A percentile compares a stretch with the other conserved stretches of the same genome.
These are phyloP conservation scores for Hyla sarda DNA, from an alignment of 2,113 vertebrate genomes.

Conservation along the genomic window DNA sequence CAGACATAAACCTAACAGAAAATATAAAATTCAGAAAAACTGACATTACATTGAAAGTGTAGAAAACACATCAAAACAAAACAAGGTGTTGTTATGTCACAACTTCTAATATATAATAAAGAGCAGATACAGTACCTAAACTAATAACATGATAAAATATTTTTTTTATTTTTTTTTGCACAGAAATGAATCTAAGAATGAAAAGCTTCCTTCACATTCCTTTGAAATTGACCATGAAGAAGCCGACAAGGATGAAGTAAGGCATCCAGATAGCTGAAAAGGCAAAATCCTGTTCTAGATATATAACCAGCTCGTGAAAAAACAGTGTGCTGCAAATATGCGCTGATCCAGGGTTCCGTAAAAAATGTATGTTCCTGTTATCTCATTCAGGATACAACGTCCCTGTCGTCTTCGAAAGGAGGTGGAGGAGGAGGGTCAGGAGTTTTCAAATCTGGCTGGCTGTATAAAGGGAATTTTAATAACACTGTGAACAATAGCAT, in stretches of 20 bases:
- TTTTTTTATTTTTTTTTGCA: constrained; percentile 12
- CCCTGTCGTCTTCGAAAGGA: constrained; percentile 96
- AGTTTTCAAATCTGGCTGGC: constrained; percentile 96
- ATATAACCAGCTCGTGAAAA: constrained; percentile 15
- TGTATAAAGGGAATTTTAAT: constrained; percentile 99
- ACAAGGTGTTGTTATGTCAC: too few relatives aligned
- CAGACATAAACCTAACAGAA: too few relatives aligned
- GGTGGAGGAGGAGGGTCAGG: constrained; percentile 82
- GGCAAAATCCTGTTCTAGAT: constrained; percentile 34
- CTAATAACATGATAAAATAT: neutral
- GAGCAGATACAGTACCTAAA: too few relatives aligned
- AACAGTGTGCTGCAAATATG: neutral
- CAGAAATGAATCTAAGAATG: constrained; percentile 87
- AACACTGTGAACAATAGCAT: constrained; percentile 98
- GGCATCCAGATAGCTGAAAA: constrained; percentile 60
- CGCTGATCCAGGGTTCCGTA: neutral
- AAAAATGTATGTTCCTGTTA: constrained; percentile 36
- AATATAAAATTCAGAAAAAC: too few relatives aligned
- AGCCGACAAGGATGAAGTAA: constrained; percentile 95
- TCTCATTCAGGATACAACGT: constrained; percentile 88
- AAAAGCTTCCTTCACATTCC: constrained; percentile 93
- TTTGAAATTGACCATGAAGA: constrained; percentile 98
- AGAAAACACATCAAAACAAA: too few relatives aligned
- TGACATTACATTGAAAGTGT: too few relatives aligned
- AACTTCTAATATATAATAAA: too few relatives aligned